Evolutionary conservation across 2,888 invertebrate genomes (phyloP).

Genomic region (Allolobophora icterica): DNA sequence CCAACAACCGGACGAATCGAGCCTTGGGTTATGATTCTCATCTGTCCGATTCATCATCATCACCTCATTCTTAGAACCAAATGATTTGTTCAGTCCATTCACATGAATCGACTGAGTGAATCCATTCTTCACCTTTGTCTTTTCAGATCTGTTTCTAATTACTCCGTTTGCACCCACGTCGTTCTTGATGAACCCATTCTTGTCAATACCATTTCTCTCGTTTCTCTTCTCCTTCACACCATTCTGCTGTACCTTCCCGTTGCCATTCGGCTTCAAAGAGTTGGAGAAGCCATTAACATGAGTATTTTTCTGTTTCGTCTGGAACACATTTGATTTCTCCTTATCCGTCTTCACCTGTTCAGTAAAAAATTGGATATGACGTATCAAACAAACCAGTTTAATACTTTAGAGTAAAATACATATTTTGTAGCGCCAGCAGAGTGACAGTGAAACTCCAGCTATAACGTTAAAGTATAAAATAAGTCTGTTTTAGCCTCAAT

Average conservation of each 20-base stretch:
- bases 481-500: too few relatives aligned
- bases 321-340: neutral
- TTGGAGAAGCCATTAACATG: neutral
- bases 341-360: neutral
- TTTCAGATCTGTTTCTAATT: neutral
- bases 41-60: neutral
- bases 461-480: too few relatives aligned
- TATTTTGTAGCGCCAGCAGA: too few relatives aligned
- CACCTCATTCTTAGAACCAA: neutral
- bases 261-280: neutral
- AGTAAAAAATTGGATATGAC: neutral
- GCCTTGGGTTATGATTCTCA: neutral
- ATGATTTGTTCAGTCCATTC: neutral
- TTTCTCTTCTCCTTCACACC: neutral
- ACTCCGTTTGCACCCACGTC: too few relatives aligned
- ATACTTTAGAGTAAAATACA: too few relatives aligned
- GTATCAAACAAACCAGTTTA: neutral
- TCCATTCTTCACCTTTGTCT: slow-evolving; percentile 21
- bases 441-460: too few relatives aligned
- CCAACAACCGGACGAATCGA: too few relatives aligned
- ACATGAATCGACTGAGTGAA: neutral
- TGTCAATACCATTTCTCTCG: neutral
- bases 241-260: neutral
- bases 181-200: neutral
- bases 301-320: slow-evolving; percentile 5